Base-by-base conservation (phyloP, 2,797 vertebrate species). In the Ispidina lecontei region DNA sequence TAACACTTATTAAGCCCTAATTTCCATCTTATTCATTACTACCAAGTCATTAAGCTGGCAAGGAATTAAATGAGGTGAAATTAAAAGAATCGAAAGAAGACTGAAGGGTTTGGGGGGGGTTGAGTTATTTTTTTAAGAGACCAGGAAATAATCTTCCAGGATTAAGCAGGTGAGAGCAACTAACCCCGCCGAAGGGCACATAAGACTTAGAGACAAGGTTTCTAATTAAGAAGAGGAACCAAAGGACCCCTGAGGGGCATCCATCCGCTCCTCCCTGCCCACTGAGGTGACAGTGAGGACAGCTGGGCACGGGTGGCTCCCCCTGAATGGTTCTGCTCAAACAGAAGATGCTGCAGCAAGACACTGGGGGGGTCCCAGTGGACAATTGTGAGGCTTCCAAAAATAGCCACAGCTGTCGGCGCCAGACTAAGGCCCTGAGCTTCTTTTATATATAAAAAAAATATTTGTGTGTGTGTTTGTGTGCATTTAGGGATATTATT, bases 21-120 rank as follows among this genome's bases (percentile, higher is more conserved):
- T 70, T 87, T 87, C 88, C 91, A 95, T 94, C 64, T 93, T 87
- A 54, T 55, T 93, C 93, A 69, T 95, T 94, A 70, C 83, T 54
- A 65, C 41, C 68, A 39, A 77, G 28, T 90, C 81, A 60, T 96
- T 91, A 79, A 46, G 59, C 81, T 72, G 75, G 62, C 33, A 16
- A 70, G 77, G 76, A 87, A 93, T 80, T 83, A 91, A 93, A 94
- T 31, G 77, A 82, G 83, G 78, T 72, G 73, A 95, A 95, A 77
- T 59, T 43, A 95, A 93, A 89, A 75, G 84, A 87, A 65, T 2
- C 52, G 67, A 73, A 94, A 80, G 71, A 47, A 70, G 84, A 73
- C 80, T 9, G 59, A 68, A 89, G 88, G 55, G 79, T 81, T 91
- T 90, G 79, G 76, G 73, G 73, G 82, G 31, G 73, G 26, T 28